Percentiles rank a stretch among this genome's conserved stretches.
Evolutionary conservation across 1,140 invertebrate genomes (phyloP).

Genomic region (Stratiolaelaps scimitus): DNA sequence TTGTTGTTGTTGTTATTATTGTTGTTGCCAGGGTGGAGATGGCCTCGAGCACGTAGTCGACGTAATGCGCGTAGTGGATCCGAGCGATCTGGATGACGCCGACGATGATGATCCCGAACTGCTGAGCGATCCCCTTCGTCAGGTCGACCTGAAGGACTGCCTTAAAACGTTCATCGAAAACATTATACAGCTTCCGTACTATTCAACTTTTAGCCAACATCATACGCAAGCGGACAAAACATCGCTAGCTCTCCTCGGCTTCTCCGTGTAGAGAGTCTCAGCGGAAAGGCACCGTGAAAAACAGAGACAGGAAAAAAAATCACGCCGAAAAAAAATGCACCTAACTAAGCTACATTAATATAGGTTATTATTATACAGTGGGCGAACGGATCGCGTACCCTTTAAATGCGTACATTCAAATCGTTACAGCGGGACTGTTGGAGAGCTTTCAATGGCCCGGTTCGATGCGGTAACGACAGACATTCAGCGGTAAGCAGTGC

Average conservation of each 20-base stretch:
- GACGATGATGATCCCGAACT: conserved; percentile 47
- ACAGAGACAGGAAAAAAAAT: too few species aligned
- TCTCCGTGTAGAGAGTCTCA: conserved; percentile 30
- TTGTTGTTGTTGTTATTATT: not conserved
- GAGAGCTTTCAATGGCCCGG: too few species aligned
- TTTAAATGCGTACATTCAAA: too few species aligned
- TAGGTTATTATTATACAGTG: too few species aligned
- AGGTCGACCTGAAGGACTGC: conserved; percentile 49
- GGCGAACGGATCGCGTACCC: too few species aligned
- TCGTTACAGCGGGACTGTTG: too few species aligned
- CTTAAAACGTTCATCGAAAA: conserved; percentile 50
- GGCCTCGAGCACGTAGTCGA: not conserved
- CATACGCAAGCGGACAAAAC: conserved; percentile 46
- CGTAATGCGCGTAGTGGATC: conserved; percentile 26
- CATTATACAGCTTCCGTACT: conserved; percentile 50
- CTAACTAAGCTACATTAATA: too few species aligned
- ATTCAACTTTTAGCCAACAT: conserved; percentile 48
- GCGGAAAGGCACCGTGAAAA: too few species aligned
- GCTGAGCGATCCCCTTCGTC: conserved; percentile 50
- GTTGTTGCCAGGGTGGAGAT: not conserved
- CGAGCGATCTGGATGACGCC: conserved; percentile 31
- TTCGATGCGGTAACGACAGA: too few species aligned
- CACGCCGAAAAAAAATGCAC: too few species aligned
- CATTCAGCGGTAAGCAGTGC: too few species aligned
- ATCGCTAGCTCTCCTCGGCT: conserved; percentile 40